A percentile compares a stretch with the other conserved stretches of the same genome.
phyloP scores from a whole-genome alignment of 2,797 vertebrate genomes.

The Eulemur rubriventer region DNA sequence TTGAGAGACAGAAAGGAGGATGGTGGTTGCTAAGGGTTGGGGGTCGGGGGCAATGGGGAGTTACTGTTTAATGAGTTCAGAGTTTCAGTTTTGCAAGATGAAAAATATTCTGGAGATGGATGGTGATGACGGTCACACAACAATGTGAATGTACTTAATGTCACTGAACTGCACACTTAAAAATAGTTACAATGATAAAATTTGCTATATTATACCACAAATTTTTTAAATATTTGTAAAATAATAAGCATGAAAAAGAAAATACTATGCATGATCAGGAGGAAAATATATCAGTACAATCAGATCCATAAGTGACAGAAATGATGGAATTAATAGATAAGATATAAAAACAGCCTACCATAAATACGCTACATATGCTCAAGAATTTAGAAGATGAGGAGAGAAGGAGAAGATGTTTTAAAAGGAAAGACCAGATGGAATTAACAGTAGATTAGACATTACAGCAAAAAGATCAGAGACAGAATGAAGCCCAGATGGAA shows the following conservation, averaged over 20 bases:
- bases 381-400: neutral
- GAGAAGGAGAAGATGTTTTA: neutral
- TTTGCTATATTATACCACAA: neutral
- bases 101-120: neutral
- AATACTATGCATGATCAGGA: neutral
- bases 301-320: neutral
- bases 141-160: neutral
- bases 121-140: neutral
- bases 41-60: rapidly evolving
- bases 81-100: neutral
- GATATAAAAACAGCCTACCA: neutral
- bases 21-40: neutral
- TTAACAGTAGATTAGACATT: neutral
- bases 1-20: neutral
- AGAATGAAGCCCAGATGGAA: neutral
- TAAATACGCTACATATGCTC: neutral
- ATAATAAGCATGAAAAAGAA: neutral
- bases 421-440: neutral
- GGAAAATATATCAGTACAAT: neutral
- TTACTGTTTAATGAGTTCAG: neutral
- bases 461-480: neutral
- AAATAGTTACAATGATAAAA: neutral
- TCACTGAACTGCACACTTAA: neutral
- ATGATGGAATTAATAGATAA: neutral
- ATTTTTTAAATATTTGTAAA: neutral